Evolutionary conservation across 2,888 invertebrate species (phyloP).

Genomic region (Nudaria mundana): DNA sequence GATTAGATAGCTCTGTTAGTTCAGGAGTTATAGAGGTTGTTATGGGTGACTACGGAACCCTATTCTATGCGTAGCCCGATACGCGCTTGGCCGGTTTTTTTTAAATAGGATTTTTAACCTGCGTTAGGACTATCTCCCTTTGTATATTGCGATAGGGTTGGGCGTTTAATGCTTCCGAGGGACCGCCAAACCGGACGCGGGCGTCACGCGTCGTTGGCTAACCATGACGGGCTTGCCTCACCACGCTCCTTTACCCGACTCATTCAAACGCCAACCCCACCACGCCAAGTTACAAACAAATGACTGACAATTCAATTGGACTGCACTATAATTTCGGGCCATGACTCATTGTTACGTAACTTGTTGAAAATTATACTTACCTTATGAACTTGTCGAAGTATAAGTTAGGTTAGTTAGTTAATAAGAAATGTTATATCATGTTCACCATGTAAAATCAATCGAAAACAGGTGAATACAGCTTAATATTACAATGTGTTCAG

Average conservation of each 20-base stretch:
- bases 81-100: no score
- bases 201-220: conserved; percentile 66
- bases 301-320: conserved; percentile 23
- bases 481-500: no score
- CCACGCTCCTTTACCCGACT: conserved; percentile 36
- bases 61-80: no score
- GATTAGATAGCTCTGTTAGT: no score
- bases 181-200: conserved; percentile 62
- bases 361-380: conserved; percentile 33
- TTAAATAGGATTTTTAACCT: background rate
- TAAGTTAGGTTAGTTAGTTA: conserved; percentile 19
- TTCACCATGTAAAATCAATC: no score
- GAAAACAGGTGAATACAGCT: no score
- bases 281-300: conserved; percentile 14
- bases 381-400: conserved; percentile 25
- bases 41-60: no score
- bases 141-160: conserved; percentile 41
- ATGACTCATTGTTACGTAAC: conserved; percentile 37
- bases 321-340: conserved; percentile 29
- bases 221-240: conserved; percentile 71
- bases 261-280: conserved; percentile 32
- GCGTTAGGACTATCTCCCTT: conserved; percentile 21
- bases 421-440: no score
- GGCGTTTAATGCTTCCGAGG: conserved; percentile 64
- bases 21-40: no score